Evolutionary conservation across 2,113 vertebrate genomes (phyloP).

Genomic region (Lepus americanus): DNA sequence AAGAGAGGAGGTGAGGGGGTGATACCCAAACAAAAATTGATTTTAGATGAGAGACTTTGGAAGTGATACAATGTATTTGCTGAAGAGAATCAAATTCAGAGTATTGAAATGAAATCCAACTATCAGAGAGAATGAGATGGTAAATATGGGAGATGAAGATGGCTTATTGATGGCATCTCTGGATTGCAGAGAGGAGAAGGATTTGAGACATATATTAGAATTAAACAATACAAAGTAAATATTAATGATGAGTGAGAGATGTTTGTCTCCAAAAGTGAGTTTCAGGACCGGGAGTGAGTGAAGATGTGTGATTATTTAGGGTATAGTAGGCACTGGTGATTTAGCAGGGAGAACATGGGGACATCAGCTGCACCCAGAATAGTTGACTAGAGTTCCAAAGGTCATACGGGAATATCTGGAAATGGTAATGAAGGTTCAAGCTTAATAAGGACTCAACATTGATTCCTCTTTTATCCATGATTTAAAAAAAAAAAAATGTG

Average conservation of each 20-base stretch:
- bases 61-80: background rate
- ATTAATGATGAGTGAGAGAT: background rate
- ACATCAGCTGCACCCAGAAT: too few relatives aligned
- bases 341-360: background rate
- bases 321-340: background rate
- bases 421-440: background rate
- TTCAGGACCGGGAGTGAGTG: background rate
- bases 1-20: too few relatives aligned
- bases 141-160: background rate
- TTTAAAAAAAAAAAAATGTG: background rate
- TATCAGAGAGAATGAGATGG: background rate
- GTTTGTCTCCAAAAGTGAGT: background rate
- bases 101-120: background rate
- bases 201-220: background rate
- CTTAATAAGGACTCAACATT: background rate
- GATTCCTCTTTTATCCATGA: background rate
- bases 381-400: too few relatives aligned
- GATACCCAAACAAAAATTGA: background rate
- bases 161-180: background rate
- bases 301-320: background rate
- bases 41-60: background rate
- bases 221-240: background rate
- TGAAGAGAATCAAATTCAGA: background rate
- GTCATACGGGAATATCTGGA: fast-evolving
- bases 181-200: background rate